These are phyloP conservation scores for Drosophila ogumai DNA, from an alignment of 1,140 invertebrate species.

Conservation along the genomic window DNA sequence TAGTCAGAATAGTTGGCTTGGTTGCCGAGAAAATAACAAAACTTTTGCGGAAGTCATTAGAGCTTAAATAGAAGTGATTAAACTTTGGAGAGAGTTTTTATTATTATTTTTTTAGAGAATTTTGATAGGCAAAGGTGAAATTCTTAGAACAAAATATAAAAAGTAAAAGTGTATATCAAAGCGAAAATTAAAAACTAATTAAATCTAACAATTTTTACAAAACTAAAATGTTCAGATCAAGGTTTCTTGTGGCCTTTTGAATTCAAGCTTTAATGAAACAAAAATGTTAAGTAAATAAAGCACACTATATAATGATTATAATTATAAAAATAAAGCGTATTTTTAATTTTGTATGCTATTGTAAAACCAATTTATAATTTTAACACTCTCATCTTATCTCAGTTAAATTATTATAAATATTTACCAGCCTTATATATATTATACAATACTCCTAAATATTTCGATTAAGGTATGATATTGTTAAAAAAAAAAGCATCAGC, in stretches of 20 bases:
- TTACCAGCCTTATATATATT: too few relatives aligned
- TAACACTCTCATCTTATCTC: too few relatives aligned
- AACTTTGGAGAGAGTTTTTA: conserved; percentile 2
- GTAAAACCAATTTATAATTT: too few relatives aligned
- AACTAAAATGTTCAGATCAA: background rate
- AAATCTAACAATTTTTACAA: background rate
- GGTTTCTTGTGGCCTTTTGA: too few relatives aligned
- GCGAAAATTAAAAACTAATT: background rate
- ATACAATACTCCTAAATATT: too few relatives aligned
- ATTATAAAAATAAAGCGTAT: too few relatives aligned
- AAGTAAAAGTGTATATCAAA: background rate
- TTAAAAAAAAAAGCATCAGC: background rate
- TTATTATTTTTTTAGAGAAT: background rate
- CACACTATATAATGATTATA: too few relatives aligned
- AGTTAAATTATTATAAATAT: too few relatives aligned
- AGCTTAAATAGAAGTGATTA: conserved; percentile 15
- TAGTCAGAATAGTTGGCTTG: conserved; percentile 6
- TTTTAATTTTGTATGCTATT: too few relatives aligned
- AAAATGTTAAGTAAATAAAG: too few relatives aligned
- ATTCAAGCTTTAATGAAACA: too few relatives aligned
- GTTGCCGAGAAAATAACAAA: background rate
- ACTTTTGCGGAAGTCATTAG: conserved; percentile 23
- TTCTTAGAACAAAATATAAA: background rate
- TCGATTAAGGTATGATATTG: too few relatives aligned
- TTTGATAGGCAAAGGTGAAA: background rate